A percentile compares a stretch with the other conserved stretches of the same genome.
Conservation (phyloP, 2,888 invertebrate species). For the Chrysina gloriosa region DNA sequence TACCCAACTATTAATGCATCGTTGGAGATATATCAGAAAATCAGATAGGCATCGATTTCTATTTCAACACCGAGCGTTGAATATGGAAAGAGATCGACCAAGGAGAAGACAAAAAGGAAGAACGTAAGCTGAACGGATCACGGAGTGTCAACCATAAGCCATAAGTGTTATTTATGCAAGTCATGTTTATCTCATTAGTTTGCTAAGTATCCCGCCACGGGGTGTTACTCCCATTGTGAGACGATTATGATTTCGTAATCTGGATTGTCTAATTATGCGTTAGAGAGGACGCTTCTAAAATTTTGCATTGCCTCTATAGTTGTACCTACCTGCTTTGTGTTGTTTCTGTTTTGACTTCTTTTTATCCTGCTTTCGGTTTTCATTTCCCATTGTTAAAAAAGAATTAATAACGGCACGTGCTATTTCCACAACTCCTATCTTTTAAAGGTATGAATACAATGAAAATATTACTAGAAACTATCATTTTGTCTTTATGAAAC, state of each 20-base stretch:
- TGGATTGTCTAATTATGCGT: conserved; percentile 38
- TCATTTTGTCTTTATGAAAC: no score
- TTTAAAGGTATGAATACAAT: no score
- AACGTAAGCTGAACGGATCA: conserved; percentile 35
- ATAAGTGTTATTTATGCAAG: conserved; percentile 40
- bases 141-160: conserved; percentile 37
- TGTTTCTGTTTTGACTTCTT: not conserved
- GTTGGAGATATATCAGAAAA: conserved; percentile 33
- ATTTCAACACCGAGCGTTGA: conserved; percentile 28
- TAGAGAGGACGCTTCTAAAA: conserved; percentile 6
- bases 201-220: conserved; percentile 43
- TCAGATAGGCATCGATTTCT: conserved; percentile 36
- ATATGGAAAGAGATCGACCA: conserved; percentile 19
- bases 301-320: conserved; percentile 12
- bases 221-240: conserved; percentile 42
- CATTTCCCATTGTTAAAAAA: not conserved
- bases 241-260: conserved; percentile 44
- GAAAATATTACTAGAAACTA: no score
- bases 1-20: conserved; percentile 29
- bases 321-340: not conserved
- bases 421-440: no score
- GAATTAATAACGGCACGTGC: not conserved
- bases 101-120: conserved; percentile 31
- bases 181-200: conserved; percentile 43
- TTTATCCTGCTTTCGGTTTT: not conserved